Percentiles rank a stretch among this genome's conserved stretches.
These are phyloP conservation scores for Aotus griseimembra DNA, from an alignment of 2,797 vertebrate species.

Conservation along the genomic window DNA sequence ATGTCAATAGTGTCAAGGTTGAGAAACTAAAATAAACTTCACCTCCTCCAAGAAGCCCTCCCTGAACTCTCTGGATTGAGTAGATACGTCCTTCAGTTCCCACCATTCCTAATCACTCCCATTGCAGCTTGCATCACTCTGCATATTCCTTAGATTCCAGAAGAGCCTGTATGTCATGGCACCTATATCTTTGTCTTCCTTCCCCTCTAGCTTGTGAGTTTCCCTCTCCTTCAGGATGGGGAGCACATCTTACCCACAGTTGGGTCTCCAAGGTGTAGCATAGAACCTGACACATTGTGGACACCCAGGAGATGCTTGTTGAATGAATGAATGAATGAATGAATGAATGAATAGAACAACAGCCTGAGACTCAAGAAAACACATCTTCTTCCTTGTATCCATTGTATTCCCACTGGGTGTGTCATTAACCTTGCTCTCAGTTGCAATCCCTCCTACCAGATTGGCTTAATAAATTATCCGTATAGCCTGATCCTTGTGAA, in stretches of 20 bases:
- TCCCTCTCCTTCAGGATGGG: background rate
- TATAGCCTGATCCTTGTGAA: background rate
- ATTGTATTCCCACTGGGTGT: too few species aligned
- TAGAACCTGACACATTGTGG: background rate
- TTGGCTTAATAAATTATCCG: background rate
- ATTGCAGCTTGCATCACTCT: background rate
- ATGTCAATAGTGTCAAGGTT: background rate
- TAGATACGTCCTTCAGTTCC: background rate
- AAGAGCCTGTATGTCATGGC: accelerated
- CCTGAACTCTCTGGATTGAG: background rate
- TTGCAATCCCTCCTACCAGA: background rate
- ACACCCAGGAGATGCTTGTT: too few species aligned
- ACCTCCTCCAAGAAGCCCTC: background rate
- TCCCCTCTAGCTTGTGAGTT: too few species aligned
- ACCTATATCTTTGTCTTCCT: background rate
- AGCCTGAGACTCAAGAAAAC: background rate
- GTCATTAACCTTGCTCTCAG: too few species aligned
- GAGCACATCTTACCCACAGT: background rate
- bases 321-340: background rate
- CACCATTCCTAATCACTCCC: background rate
- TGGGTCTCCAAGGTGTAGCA: background rate
- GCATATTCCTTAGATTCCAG: background rate
- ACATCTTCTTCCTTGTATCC: background rate
- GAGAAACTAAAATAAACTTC: background rate
- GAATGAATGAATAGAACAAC: background rate